Percentiles rank a stretch among this genome's conserved stretches.
These are phyloP conservation scores for Orchesella flavescens DNA, from an alignment of 2,888 invertebrate genomes.

Conservation along the genomic window DNA sequence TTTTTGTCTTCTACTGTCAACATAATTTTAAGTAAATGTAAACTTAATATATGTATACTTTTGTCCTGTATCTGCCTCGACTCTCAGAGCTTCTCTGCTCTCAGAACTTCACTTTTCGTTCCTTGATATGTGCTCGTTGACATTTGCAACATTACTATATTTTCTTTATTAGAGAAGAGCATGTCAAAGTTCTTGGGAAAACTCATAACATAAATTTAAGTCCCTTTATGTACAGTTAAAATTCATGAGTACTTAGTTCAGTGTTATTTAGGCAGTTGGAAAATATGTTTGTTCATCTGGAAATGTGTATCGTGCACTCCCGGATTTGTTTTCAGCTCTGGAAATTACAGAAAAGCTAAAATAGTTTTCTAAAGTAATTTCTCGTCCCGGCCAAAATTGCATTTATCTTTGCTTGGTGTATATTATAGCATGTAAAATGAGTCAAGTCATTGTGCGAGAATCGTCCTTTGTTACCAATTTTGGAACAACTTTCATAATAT, in stretches of 20 bases:
- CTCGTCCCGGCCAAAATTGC: not conserved
- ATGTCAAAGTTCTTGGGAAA: not conserved
- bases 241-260: too few species aligned
- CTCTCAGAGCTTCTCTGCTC: too few species aligned
- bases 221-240: not conserved
- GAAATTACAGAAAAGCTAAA: not conserved
- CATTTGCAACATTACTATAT: not conserved
- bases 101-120: too few species aligned
- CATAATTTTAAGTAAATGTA: not conserved
- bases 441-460: not conserved
- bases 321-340: not conserved
- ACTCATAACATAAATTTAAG: not conserved
- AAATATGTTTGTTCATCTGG: too few species aligned
- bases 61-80: too few species aligned
- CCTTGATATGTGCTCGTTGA: not conserved
- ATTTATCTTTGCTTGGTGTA: not conserved
- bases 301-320: not conserved
- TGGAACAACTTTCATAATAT: not conserved
- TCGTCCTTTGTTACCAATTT: too few species aligned
- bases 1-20: not conserved
- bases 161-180: not conserved
- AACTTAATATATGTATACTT: too few species aligned
- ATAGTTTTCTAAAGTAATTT: not conserved
- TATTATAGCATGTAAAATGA: not conserved
- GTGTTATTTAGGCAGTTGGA: too few species aligned